Evolutionary conservation across 2,888 invertebrate genomes (phyloP), one percentile per base, ranked within the genome.

Genomic region (Caenorhabditis uteleia): DNA sequence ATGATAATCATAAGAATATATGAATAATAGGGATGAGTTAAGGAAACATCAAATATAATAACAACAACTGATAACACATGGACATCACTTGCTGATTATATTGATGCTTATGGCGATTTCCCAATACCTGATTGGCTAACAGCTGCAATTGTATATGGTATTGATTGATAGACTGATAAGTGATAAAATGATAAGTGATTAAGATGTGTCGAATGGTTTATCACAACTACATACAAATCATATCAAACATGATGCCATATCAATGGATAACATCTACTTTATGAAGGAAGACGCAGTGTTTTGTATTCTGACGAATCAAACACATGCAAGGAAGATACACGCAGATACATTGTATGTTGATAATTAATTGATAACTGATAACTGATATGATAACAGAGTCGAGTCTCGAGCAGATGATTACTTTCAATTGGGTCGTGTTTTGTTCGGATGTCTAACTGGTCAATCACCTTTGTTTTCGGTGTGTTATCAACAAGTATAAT

Each of bases 121-220:
- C 60, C 60, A 16, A 43, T 60, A 26, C 60, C 60, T 1, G 46
- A 55, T 25, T 60, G 54, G 54, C 43, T 60, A 49, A 55, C 54
- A 16, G 48, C 60, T 18, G 53, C 36, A 10, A 40, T 60, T 6
- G 33, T 49, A 18, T 38, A n/a, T n/a, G n/a, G n/a, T n/a, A n/a
- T n/a, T n/a, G n/a, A n/a, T n/a, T n/a, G n/a, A n/a, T n/a, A n/a
- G n/a, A n/a, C n/a, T n/a, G n/a, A n/a, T n/a, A n/a, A n/a, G n/a
- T n/a, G n/a, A n/a, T n/a, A n/a, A n/a, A n/a, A n/a, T n/a, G n/a
- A n/a, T n/a, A n/a, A n/a, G n/a, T n/a, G n/a, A n/a, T n/a, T n/a
- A 49, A 59, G 59, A 60, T 34, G 20, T 55, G 21, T 31, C 54
- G 8, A 54, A 34, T 1, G 54, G 49, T 10, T 25, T 60, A n/a